Conservation (phyloP, 2,797 vertebrate genomes). For the Lagorchestes hirsutus region DNA sequence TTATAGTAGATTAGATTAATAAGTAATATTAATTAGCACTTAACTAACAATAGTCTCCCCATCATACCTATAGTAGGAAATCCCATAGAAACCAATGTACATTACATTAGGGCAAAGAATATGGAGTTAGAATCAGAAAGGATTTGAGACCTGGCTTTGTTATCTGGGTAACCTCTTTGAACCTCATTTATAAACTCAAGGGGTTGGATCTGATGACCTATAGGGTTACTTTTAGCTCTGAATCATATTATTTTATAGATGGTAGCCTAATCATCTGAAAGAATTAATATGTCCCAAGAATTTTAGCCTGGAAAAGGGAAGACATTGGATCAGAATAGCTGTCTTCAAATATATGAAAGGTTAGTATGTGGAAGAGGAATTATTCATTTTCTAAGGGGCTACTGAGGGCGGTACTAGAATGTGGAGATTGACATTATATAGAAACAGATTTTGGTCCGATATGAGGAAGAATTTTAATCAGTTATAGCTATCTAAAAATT, state of each 20-base stretch:
- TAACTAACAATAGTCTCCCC: neutral
- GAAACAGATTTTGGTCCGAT: neutral
- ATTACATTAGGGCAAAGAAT: neutral
- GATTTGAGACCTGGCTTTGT: neutral
- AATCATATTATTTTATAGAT: neutral
- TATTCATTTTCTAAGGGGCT: neutral
- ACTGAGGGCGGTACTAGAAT: neutral
- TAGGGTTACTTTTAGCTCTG: neutral
- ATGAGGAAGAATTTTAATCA: neutral
- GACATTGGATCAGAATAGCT: neutral
- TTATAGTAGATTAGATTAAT: neutral
- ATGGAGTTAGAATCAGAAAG: neutral
- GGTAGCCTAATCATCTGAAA: neutral
- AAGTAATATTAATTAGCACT: neutral
- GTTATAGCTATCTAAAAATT: neutral
- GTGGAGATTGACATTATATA: neutral
- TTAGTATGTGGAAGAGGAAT: neutral
- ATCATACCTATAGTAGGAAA: neutral
- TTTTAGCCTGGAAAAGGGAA: neutral
- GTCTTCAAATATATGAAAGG: neutral
- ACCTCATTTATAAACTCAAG: neutral
- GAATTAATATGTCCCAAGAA: neutral
- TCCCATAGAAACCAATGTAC: neutral
- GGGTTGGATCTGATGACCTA: neutral
- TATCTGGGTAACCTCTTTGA: neutral